These are phyloP conservation scores for Ophiodon elongatus DNA, from an alignment of 2,113 vertebrate species.

Conservation along the genomic window DNA sequence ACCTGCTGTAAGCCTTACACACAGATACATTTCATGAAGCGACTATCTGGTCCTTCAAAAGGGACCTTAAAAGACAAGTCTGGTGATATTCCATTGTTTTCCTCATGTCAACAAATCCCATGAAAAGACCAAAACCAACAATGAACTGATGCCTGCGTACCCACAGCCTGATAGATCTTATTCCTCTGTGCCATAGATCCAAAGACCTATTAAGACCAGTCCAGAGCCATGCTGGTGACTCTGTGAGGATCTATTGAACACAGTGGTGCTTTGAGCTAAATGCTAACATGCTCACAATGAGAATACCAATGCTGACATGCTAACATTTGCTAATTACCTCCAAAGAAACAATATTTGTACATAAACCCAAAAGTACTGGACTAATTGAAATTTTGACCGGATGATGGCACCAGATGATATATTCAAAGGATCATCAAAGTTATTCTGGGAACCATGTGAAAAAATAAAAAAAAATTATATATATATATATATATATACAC, in stretches of 20 bases:
- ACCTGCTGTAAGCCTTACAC: background rate
- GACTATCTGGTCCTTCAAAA: background rate
- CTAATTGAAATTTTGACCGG: background rate
- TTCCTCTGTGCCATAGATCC: background rate
- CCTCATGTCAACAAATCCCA: background rate
- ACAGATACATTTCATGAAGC: background rate
- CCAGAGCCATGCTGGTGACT: background rate
- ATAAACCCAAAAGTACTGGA: background rate
- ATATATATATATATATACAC: too few species aligned
- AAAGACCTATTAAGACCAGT: background rate
- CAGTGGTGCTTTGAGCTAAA: background rate
- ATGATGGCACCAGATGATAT: background rate
- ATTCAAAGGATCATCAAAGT: background rate
- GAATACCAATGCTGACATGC: background rate
- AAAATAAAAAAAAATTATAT: too few species aligned
- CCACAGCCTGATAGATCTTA: background rate
- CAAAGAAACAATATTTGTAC: background rate
- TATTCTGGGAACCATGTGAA: background rate
- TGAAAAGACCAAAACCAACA: constrained; percentile 13
- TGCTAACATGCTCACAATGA: background rate
- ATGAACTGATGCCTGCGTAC: background rate
- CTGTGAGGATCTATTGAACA: background rate
- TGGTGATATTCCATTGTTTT: background rate
- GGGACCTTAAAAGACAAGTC: background rate
- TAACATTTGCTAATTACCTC: background rate